A percentile compares a stretch with the other conserved stretches of the same genome.
Conservation (phyloP, 2,888 invertebrate species). For the Zootermopsis nevadensis region DNA sequence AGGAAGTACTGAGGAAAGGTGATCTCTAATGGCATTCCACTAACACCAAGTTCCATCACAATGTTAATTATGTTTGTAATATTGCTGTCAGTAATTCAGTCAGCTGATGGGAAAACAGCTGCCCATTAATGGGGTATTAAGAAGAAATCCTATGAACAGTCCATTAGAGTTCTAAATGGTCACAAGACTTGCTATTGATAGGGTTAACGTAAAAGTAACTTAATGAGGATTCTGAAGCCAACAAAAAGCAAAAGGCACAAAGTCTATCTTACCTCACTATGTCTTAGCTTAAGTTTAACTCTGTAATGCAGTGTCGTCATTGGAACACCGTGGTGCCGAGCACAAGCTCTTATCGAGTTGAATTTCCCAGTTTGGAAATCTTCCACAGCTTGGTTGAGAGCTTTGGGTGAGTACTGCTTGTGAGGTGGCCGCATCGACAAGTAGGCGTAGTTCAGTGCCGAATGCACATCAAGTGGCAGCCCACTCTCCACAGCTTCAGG, state of each 20-base stretch:
- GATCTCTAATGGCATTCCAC: too few relatives aligned
- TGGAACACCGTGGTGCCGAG: slow-evolving; percentile 55
- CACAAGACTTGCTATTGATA: too few relatives aligned
- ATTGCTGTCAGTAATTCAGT: too few relatives aligned
- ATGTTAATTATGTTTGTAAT: too few relatives aligned
- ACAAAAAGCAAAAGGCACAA: neutral
- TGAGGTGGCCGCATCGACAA: slow-evolving; percentile 12
- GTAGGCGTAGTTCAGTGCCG: neutral
- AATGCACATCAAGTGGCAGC: neutral
- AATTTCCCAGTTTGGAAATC: slow-evolving; percentile 55
- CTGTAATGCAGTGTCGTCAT: slow-evolving; percentile 56
- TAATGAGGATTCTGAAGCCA: too few relatives aligned
- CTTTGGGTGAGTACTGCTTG: slow-evolving; percentile 54
- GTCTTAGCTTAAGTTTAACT: slow-evolving; percentile 50
- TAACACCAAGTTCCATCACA: too few relatives aligned
- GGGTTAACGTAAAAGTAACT: too few relatives aligned
- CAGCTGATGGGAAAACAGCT: too few relatives aligned
- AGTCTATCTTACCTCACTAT: slow-evolving; percentile 31
- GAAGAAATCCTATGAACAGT: too few relatives aligned
- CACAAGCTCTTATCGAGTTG: slow-evolving; percentile 55
- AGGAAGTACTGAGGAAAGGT: too few relatives aligned
- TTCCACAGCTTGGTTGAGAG: slow-evolving; percentile 54
- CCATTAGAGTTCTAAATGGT: too few relatives aligned
- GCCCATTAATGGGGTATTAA: too few relatives aligned
- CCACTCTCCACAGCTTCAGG: slow-evolving; percentile 13